Percentiles rank a stretch among this genome's conserved stretches.
phyloP scores from a whole-genome alignment of 2,797 vertebrate species.

The Sphenodon punctatus region DNA sequence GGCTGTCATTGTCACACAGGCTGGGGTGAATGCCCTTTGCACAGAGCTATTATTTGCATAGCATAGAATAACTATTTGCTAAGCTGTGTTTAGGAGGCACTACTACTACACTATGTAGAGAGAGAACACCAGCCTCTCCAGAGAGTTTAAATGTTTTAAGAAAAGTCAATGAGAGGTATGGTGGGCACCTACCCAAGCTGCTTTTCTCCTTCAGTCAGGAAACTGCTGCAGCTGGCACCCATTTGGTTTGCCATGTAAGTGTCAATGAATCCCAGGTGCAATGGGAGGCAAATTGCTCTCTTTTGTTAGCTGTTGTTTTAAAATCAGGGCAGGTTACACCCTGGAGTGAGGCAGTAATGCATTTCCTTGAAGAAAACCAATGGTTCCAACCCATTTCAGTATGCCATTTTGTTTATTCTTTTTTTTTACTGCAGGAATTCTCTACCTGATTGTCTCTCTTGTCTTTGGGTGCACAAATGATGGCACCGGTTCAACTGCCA shows the following conservation, averaged over 20 bases:
- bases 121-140: constrained; percentile 30
- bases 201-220: constrained; percentile 20
- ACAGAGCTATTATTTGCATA: constrained; percentile 50
- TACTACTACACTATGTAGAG: not conserved
- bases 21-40: constrained; percentile 35
- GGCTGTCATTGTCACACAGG: not conserved
- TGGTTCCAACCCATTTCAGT: not conserved
- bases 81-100: constrained; percentile 35
- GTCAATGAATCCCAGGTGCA: not conserved
- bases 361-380: not conserved
- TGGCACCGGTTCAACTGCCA: too few species aligned
- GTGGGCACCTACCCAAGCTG: not conserved
- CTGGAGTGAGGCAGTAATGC: not conserved
- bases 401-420: not conserved
- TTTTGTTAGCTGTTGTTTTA: not conserved
- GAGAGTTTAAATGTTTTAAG: not conserved
- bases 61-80: constrained; percentile 62
- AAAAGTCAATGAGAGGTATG: not conserved
- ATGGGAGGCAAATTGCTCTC: not conserved
- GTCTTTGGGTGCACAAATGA: too few species aligned
- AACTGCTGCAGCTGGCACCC: not conserved
- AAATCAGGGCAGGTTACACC: not conserved
- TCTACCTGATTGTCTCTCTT: too few species aligned
- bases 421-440: too few species aligned
- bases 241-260: not conserved